Percentiles rank a stretch among this genome's conserved stretches.
Conservation (phyloP, 37 sponge, comb jelly and placozoan species). For the Amphimedon queenslandica region DNA sequence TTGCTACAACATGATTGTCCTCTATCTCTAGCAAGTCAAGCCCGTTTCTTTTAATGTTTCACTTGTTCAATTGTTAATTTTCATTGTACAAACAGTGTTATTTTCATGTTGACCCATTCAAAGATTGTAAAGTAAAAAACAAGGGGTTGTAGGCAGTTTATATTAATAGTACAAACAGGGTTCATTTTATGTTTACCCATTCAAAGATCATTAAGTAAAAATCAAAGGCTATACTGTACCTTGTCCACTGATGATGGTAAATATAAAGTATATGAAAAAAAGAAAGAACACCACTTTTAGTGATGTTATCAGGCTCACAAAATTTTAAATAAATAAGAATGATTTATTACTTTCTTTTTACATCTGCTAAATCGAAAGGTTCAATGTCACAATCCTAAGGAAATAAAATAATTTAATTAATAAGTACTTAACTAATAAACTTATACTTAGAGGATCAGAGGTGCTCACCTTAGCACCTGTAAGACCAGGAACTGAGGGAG, state of each 20-base stretch:
- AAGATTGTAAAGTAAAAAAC: too few relatives aligned
- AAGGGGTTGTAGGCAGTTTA: too few relatives aligned
- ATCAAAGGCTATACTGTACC: too few relatives aligned
- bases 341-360: conserved; percentile 76
- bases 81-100: too few relatives aligned
- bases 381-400: conserved; percentile 94
- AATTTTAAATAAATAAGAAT: conserved; percentile 60
- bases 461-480: conserved; percentile 96
- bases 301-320: conserved; percentile 89
- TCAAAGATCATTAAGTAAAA: too few relatives aligned
- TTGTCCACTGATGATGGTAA: conserved; percentile 66
- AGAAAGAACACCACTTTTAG: conserved; percentile 80
- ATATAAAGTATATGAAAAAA: conserved; percentile 74
- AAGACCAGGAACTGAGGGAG: conserved; percentile 91
- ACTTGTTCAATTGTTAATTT: too few relatives aligned
- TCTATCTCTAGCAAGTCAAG: too few relatives aligned
- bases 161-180: too few relatives aligned
- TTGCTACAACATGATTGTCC: too few relatives aligned
- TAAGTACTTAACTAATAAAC: not conserved
- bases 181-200: too few relatives aligned
- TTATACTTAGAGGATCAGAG: conserved; percentile 64
- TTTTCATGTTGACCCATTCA: too few relatives aligned
- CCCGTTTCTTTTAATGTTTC: too few relatives aligned
- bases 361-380: conserved; percentile 72
- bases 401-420: not conserved